Evolutionary conservation across 2,888 invertebrate species (phyloP), one percentile per base, ranked within the genome.

Genomic region (Perdita meconis): DNA sequence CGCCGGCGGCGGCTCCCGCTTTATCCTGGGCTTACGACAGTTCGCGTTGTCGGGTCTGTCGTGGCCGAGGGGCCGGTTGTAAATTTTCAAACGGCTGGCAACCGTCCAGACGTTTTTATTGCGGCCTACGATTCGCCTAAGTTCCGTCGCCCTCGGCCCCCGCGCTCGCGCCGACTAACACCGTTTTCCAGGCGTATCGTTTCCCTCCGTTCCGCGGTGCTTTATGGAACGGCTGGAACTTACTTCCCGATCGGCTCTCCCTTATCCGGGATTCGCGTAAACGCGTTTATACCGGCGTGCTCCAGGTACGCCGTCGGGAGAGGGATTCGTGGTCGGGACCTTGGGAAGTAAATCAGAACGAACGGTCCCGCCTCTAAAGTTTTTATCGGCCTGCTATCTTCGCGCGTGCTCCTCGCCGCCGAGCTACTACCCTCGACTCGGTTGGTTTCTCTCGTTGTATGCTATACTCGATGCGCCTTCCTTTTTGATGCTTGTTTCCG

Each of bases 51-150:
- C 63, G 51, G 57, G 19, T 56, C 51, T 66, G 72, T 76, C 72
- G 66, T 57, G 66, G 51, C 8, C 42, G 56, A 36, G 66, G 67
- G n/a, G 42, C 30, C 12, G 60, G 24, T 38, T 16, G 82, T 84
- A 83, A 81, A 84, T 84, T 84, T 82, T 79, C 86, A 66, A 85
- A 84, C 82, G 80, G 68, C 79, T 87, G 88, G 87, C 86, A 80
- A 16, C 24, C 30, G 19, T 86, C 87, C 87, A 87, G 83, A 83
- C 84, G 79, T 84, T 87, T 84, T 82, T 86, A 83, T 78, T 74
- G 78, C 69, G 72, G 68, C 61, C 75, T 47, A 68, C 78, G 74
- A 56, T 66, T 53, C 72, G 53, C 80, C 67, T 44, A 75, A 80
- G n/a, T n/a, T n/a, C n/a, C 66, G 64, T 53, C 65, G 36, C 53